Evolutionary conservation across 1,140 invertebrate genomes (phyloP).

Genomic region (Scaptomyza pallida): DNA sequence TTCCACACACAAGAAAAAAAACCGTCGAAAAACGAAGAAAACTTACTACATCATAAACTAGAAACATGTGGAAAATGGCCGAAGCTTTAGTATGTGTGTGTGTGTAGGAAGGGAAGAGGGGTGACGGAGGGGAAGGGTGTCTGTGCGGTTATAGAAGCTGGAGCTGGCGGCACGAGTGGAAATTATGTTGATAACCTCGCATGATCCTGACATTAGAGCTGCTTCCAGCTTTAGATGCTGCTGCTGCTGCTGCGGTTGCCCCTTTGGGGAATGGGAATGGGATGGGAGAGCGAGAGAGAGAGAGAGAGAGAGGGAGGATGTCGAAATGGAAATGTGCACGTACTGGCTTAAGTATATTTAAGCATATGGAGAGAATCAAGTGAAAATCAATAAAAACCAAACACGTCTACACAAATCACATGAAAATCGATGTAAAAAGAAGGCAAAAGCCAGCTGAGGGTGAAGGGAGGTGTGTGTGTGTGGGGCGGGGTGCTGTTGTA

Average conservation of each 20-base stretch:
- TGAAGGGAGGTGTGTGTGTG: no score
- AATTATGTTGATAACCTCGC: constrained; percentile 80
- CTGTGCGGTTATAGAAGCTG: neutral
- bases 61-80: constrained; percentile 54
- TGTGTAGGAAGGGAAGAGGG: constrained; percentile 7
- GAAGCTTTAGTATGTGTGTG: constrained; percentile 19
- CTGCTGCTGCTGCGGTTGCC: constrained; percentile 29
- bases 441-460: neutral
- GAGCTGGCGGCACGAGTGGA: constrained; percentile 54
- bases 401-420: constrained; percentile 81
- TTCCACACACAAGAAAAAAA: constrained; percentile 19
- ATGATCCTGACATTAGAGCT: constrained; percentile 80
- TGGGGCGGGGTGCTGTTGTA: neutral
- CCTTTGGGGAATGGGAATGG: constrained; percentile 10
- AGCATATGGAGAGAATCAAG: constrained; percentile 81
- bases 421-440: constrained; percentile 71
- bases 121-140: neutral
- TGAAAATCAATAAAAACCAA: constrained; percentile 82
- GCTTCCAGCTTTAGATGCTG: constrained; percentile 16
- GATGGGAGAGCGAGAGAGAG: neutral
- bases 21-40: constrained; percentile 29
- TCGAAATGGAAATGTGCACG: constrained; percentile 70
- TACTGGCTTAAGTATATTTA: constrained; percentile 80
- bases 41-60: constrained; percentile 80
- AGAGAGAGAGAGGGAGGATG: neutral